Evolutionary conservation across 2,888 invertebrate genomes (phyloP).

Genomic region (Chrysomela aeneicollis): DNA sequence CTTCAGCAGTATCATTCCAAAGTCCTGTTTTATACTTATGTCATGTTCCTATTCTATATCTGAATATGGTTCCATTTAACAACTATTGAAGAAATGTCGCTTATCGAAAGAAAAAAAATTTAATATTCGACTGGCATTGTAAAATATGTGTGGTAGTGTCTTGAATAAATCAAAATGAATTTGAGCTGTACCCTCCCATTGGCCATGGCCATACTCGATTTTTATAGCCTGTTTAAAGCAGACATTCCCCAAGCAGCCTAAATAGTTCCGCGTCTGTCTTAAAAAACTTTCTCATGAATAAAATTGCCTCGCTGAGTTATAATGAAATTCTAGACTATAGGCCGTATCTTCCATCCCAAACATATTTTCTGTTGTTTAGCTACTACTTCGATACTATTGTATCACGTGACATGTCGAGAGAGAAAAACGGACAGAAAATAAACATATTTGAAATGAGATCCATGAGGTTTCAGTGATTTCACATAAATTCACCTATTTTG

Average conservation of each 20-base stretch:
- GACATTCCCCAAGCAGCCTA: not conserved
- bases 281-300: not conserved
- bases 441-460: conserved; percentile 31
- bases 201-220: not conserved
- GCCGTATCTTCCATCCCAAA: not conserved
- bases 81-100: no score
- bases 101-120: no score
- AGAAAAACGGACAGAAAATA: conserved; percentile 23
- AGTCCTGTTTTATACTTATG: no score
- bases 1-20: no score
- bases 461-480: conserved; percentile 28
- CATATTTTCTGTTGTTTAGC: conserved; percentile 19
- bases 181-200: not conserved
- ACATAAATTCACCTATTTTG: conserved; percentile 4
- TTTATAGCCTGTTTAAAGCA: not conserved
- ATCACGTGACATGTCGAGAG: conserved; percentile 22
- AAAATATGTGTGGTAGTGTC: no score
- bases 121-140: no score
- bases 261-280: conserved; percentile 6
- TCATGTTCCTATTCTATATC: no score
- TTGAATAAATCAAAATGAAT: not conserved
- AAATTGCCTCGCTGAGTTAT: conserved; percentile 4
- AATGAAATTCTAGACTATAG: conserved; percentile 12
- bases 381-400: conserved; percentile 16
- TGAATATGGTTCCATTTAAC: no score